Conservation (phyloP, 2,113 vertebrate species). For the Tragelaphus buxtoni region DNA sequence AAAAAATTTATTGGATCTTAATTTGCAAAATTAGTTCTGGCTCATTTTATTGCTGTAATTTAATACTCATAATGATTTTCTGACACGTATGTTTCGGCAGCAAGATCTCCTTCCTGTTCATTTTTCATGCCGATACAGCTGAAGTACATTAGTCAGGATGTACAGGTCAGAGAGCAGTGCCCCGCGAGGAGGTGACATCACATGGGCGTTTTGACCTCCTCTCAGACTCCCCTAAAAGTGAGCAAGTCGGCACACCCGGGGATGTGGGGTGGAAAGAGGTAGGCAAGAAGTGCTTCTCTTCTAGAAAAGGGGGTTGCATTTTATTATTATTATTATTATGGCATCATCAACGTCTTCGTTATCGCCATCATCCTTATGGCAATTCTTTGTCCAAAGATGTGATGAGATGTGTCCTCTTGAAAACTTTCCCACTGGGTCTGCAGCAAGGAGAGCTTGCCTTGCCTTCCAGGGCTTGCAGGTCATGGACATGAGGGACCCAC, state of each 20-base stretch:
- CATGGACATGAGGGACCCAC: fast-evolving
- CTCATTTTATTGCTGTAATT: constrained; percentile 76
- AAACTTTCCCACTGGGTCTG: too few species aligned
- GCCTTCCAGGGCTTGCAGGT: fast-evolving
- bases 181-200: background rate
- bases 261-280: background rate
- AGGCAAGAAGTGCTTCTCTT: background rate
- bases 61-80: constrained; percentile 79
- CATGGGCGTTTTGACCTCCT: background rate
- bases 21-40: constrained; percentile 77
- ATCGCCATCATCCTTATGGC: background rate
- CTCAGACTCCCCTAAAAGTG: background rate
- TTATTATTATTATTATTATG: background rate
- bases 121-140: constrained; percentile 69
- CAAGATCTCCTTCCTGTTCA: constrained; percentile 69
- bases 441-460: background rate
- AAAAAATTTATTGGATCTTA: constrained; percentile 70
- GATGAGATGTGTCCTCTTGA: background rate
- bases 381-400: background rate
- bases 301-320: background rate
- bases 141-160: constrained; percentile 60
- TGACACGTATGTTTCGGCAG: constrained; percentile 75
- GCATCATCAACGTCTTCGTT: too few species aligned
- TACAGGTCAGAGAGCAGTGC: background rate
- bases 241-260: background rate